Conservation (phyloP, 2,797 vertebrate genomes). For the Podarcis siculus region DNA sequence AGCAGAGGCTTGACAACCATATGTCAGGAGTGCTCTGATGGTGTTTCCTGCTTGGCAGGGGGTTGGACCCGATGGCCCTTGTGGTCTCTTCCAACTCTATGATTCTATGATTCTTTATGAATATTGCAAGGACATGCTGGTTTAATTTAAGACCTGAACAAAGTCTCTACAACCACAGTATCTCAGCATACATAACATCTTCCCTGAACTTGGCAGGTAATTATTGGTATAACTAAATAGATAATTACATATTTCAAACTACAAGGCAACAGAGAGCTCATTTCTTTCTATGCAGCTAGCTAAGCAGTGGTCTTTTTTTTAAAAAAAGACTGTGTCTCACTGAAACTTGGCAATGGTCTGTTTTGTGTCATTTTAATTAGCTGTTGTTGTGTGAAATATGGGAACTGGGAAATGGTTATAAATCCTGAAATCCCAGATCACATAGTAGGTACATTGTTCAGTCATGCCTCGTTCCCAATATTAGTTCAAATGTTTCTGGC, state of each 20-base stretch:
- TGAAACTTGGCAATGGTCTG: conserved; percentile 24
- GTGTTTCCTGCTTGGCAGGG: too few relatives aligned
- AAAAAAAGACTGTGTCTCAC: conserved; percentile 15
- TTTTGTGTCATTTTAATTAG: conserved; percentile 47
- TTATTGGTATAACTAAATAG: neutral
- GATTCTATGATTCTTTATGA: too few relatives aligned
- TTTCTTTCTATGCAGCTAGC: conserved; percentile 17
- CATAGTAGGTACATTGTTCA: neutral
- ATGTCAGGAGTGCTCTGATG: too few relatives aligned
- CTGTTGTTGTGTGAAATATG: conserved; percentile 31
- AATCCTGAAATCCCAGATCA: conserved; percentile 30
- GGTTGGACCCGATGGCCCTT: too few relatives aligned
- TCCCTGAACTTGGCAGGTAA: neutral
- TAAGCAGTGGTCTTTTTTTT: conserved; percentile 26
- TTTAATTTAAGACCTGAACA: neutral
- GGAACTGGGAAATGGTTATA: conserved; percentile 26
- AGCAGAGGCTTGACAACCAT: too few relatives aligned
- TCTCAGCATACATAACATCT: neutral
- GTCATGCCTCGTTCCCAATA: conserved; percentile 12
- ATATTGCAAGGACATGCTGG: neutral
- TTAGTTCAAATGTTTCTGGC: conserved; percentile 20
- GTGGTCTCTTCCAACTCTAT: too few relatives aligned
- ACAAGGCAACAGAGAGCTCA: conserved; percentile 20
- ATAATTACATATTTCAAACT: conserved; percentile 46
- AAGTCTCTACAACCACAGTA: neutral